Percentiles rank a stretch among this genome's conserved stretches.
Conservation (phyloP, 2,888 invertebrate species). For the Muschampia plurimacula region DNA sequence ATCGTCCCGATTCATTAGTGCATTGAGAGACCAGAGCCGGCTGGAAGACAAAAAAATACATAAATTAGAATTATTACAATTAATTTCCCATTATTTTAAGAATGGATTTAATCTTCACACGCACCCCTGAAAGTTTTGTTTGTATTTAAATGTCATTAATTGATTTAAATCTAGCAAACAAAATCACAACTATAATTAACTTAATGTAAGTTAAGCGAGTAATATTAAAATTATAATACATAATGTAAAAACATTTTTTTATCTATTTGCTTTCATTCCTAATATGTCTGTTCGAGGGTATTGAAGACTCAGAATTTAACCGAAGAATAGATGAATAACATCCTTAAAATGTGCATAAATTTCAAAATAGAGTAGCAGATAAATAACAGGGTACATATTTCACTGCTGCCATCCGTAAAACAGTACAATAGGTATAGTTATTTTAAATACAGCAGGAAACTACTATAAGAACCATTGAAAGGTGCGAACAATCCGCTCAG, state of each 20-base stretch:
- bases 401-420: slow-evolving; percentile 49
- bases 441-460: slow-evolving; percentile 59
- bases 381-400: slow-evolving; percentile 41
- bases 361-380: slow-evolving; percentile 26
- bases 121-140: no score
- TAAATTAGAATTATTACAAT: no score
- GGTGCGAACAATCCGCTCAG: slow-evolving; percentile 50
- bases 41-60: background rate
- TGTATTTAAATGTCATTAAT: no score
- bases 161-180: no score
- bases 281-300: background rate
- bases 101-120: no score
- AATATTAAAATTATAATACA: background rate
- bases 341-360: slow-evolving; percentile 10
- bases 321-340: slow-evolving; percentile 18
- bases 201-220: no score
- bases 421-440: slow-evolving; percentile 56
- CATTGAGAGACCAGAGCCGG: slow-evolving; percentile 72
- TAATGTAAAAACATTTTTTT: background rate
- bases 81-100: no score
- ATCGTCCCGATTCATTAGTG: slow-evolving; percentile 83
- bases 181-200: no score
- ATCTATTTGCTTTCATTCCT: background rate
- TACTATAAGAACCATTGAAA: slow-evolving; percentile 56
- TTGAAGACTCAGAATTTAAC: background rate